A percentile compares a stretch with the other conserved stretches of the same genome.
phyloP scores from a whole-genome alignment of 2,113 vertebrate species.

The Zosterops japonicus region DNA sequence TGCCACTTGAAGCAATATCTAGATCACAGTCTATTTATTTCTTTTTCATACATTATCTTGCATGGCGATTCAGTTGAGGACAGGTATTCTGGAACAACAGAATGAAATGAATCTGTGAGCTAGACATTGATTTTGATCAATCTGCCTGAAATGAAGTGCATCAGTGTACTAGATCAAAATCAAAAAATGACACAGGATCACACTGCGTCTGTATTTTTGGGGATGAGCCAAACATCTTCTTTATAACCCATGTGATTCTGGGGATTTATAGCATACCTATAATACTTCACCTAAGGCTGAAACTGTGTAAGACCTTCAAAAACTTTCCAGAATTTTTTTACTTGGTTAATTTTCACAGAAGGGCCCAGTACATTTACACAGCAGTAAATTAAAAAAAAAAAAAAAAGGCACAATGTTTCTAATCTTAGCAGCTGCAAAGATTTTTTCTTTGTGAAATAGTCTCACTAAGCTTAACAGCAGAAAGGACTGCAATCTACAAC shows the following conservation, averaged over 20 bases:
- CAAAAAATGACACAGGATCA: neutral
- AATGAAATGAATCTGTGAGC: neutral
- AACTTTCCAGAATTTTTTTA: neutral
- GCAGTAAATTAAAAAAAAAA: neutral
- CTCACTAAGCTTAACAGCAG: neutral
- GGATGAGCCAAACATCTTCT: neutral
- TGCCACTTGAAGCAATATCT: neutral
- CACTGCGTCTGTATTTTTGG: neutral
- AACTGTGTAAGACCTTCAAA: neutral
- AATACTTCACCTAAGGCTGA: neutral
- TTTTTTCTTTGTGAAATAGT: neutral
- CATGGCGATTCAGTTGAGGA: neutral
- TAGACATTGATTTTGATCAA: neutral
- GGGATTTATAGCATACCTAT: neutral
- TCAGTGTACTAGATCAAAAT: neutral
- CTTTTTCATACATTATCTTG: neutral
- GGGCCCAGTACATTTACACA: neutral
- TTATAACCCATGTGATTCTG: neutral
- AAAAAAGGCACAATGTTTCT: fast-evolving
- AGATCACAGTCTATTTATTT: neutral
- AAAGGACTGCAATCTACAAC: neutral
- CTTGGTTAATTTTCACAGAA: neutral
- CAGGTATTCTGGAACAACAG: neutral
- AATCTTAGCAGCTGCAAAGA: neutral
- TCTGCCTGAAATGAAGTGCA: neutral